Conservation (phyloP, 2,797 vertebrate species). For the Acrossocheilus fasciatus region DNA sequence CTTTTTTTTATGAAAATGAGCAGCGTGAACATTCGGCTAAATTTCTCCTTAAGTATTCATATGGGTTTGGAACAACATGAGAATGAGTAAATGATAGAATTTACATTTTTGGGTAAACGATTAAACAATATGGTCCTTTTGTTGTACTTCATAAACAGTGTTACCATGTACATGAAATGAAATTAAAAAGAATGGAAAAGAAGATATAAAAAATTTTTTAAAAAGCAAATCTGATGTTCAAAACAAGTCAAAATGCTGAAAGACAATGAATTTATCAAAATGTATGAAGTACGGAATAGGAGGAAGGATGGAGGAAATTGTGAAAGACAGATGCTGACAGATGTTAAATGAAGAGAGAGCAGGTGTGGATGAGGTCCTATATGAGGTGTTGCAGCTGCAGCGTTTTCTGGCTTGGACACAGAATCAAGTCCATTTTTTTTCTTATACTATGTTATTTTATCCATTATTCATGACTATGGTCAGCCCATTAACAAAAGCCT, state of each 20-base stretch:
- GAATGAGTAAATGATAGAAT: not conserved
- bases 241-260: slow-evolving; percentile 6
- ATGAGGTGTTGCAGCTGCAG: slow-evolving; percentile 19
- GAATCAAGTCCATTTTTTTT: not conserved
- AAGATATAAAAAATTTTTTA: not conserved
- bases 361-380: not conserved
- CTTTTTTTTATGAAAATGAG: not conserved
- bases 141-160: slow-evolving; percentile 48
- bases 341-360: slow-evolving; percentile 13
- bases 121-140: slow-evolving; percentile 14
- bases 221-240: slow-evolving; percentile 16
- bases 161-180: not conserved
- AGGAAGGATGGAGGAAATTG: slow-evolving; percentile 4
- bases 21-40: not conserved
- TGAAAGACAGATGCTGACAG: slow-evolving; percentile 24
- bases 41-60: not conserved
- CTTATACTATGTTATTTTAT: not conserved
- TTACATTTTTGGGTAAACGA: not conserved
- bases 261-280: not conserved
- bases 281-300: not conserved
- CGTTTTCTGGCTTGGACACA: slow-evolving; percentile 8
- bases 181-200: not conserved
- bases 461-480: not conserved
- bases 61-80: not conserved
- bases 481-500: not conserved